A percentile compares a stretch with the other conserved stretches of the same genome.
These are phyloP conservation scores for Acrobasis consociella DNA, from an alignment of 2,888 invertebrate species.

Conservation along the genomic window DNA sequence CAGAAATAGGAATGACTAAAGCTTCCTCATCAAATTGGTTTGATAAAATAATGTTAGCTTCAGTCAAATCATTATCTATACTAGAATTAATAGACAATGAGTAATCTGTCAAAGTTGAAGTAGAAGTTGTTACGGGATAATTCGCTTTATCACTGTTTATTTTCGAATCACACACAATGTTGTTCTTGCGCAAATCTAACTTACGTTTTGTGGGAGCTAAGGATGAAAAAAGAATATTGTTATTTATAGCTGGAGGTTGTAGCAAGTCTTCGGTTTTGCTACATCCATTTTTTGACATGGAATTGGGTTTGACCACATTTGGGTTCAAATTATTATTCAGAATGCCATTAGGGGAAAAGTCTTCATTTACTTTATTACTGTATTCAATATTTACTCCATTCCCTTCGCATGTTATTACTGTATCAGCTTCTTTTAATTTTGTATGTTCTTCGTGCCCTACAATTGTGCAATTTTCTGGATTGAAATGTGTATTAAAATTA, in stretches of 20 bases:
- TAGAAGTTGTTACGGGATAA: not conserved
- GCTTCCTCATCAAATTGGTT: not conserved
- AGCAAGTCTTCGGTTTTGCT: not conserved
- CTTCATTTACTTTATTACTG: not conserved
- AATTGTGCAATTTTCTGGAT: not conserved
- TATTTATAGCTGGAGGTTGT: not conserved
- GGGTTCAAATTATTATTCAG: not conserved
- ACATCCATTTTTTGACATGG: not conserved
- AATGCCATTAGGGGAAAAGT: not conserved
- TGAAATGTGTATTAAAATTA: not conserved
- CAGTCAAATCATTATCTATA: not conserved
- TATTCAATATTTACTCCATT: not conserved
- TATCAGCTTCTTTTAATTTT: not conserved
- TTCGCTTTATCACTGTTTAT: not conserved
- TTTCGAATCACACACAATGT: not conserved
- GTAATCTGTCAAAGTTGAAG: not conserved
- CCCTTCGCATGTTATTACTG: not conserved
- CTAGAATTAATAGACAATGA: not conserved
- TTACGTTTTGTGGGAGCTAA: not conserved
- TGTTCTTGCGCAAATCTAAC: not conserved
- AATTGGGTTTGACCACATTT: not conserved
- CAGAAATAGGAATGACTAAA: slow-evolving; percentile 40
- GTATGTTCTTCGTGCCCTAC: not conserved
- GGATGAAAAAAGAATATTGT: not conserved
- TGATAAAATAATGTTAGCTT: not conserved